Evolutionary conservation across 1,140 invertebrate species (phyloP), one percentile per base, ranked within the genome.

Genomic region (Phthorimaea operculella): DNA sequence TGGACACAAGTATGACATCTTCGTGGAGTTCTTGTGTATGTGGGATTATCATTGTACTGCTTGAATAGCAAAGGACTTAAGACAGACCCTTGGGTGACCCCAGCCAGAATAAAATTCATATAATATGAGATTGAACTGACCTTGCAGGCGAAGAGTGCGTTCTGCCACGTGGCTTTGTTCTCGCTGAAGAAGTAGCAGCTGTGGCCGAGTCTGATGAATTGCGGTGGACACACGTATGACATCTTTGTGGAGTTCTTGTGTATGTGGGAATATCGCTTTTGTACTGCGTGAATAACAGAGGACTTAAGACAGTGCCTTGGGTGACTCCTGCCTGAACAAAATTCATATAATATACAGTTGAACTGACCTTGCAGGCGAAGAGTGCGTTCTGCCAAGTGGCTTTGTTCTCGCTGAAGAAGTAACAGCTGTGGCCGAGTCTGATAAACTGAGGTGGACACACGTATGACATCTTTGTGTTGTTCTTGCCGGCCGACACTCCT

Each of bases 151-250:
- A 91, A 93, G 63, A 91, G 88, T 6, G 93, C 92, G 11, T 90
- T 89, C 59, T 90, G 88, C 92, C 92, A 94, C 12, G 88, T 88
- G 0, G 88, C 87, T 18, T 87, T 88, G 51, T 87, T 87, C 9
- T 87, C 88, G 66, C 92, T 93, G 74, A 94, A 89, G 79, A 88
- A 92, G 72, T 93, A 94, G 70, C 93, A 94, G 69, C 89, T 90
- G 69, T 90, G 89, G 18, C 91, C 91, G 18, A 93, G 76, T 36
- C 91, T 79, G 60, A 93, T 86, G 82, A 93, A 94, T 39, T 90
- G 83, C 8, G 90, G 85, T 5, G 92, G 92, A 76, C 92, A 93
- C 16, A 88, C 87, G 76, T 90, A 90, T 36, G 76, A 86, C 79
- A 83, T 85, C 54, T 66, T 79, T 7, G 78, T 81, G 16, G 72